Conservation (phyloP, 2,888 invertebrate species). For the Lobophora halterata region DNA sequence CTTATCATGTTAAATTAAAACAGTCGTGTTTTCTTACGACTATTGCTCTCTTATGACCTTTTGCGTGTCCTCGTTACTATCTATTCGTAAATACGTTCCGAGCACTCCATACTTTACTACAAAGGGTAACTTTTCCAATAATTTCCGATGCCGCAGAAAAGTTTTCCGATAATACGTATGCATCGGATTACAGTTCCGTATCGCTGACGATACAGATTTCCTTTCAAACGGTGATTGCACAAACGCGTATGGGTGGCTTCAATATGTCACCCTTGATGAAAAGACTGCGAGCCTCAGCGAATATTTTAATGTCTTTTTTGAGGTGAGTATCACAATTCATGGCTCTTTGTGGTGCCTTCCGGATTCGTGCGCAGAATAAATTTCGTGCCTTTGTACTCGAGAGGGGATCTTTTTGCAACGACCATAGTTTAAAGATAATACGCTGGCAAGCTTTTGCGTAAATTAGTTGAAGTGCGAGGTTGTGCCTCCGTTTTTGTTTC, state of each 20-base stretch:
- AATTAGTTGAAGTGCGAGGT: slow-evolving; percentile 27
- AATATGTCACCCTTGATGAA: slow-evolving; percentile 47
- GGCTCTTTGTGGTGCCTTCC: slow-evolving; percentile 39
- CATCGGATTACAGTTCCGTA: slow-evolving; percentile 33
- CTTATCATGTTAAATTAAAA: slow-evolving; percentile 39
- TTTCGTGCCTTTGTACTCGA: slow-evolving; percentile 29
- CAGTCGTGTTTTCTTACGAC: slow-evolving; percentile 35
- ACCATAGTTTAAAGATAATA: slow-evolving; percentile 32
- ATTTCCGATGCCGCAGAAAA: slow-evolving; percentile 39
- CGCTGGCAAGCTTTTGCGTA: slow-evolving; percentile 27
- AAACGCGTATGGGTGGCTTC: slow-evolving; percentile 51
- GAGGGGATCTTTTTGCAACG: slow-evolving; percentile 26
- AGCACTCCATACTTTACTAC: slow-evolving; percentile 31
- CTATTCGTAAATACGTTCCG: slow-evolving; percentile 28
- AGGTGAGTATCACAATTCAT: slow-evolving; percentile 41
- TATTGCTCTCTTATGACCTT: slow-evolving; percentile 32
- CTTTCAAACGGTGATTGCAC: slow-evolving; percentile 51
- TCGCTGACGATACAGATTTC: slow-evolving; percentile 48
- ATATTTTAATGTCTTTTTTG: slow-evolving; percentile 48
- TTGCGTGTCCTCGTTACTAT: slow-evolving; percentile 16
- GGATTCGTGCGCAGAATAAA: slow-evolving; percentile 36
- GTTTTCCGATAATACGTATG: slow-evolving; percentile 41
- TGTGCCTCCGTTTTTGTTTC: slow-evolving; percentile 29
- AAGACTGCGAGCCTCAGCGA: slow-evolving; percentile 41
- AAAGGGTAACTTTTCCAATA: slow-evolving; percentile 45